A percentile compares a stretch with the other conserved stretches of the same genome.
Evolutionary conservation across 1,140 invertebrate genomes (phyloP).

Genomic region (Drosophila hydei): DNA sequence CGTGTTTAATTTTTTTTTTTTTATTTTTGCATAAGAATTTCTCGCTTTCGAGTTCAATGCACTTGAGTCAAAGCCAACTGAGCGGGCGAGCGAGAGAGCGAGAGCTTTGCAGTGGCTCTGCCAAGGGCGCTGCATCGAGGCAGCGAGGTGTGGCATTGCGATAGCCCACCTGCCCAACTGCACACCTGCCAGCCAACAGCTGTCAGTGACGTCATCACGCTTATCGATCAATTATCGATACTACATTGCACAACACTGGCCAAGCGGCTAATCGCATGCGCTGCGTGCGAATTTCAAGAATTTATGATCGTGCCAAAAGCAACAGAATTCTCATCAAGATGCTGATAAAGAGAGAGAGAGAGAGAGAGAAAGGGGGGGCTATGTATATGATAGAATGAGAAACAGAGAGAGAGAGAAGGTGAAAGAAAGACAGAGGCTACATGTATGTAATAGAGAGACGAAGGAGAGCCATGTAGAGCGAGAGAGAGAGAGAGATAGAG

Average conservation of each 20-base stretch:
- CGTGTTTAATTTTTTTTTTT: constrained; percentile 18
- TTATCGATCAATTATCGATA: constrained; percentile 20
- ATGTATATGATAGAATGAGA: neutral
- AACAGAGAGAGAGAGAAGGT: no score
- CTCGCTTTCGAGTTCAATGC: constrained; percentile 77
- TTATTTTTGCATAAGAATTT: constrained; percentile 78
- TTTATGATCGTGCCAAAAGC: constrained; percentile 25
- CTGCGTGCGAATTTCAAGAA: constrained; percentile 48
- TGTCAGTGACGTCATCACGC: constrained; percentile 3
- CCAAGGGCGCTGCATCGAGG: neutral
- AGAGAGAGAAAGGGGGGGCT: neutral
- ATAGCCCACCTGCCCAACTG: constrained; percentile 23
- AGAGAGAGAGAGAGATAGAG: no score
- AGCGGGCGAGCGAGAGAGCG: neutral
- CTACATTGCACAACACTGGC: constrained; percentile 25
- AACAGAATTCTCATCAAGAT: neutral
- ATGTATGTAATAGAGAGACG: no score
- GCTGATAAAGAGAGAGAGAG: neutral
- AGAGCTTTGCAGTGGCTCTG: constrained; percentile 12
- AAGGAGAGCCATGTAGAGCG: no score
- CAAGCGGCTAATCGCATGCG: neutral
- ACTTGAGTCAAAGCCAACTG: constrained; percentile 59
- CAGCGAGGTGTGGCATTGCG: neutral
- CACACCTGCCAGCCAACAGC: constrained; percentile 30
- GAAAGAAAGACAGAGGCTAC: no score